Conservation (phyloP, 2,113 vertebrate genomes). For the Fulmarus glacialis region DNA sequence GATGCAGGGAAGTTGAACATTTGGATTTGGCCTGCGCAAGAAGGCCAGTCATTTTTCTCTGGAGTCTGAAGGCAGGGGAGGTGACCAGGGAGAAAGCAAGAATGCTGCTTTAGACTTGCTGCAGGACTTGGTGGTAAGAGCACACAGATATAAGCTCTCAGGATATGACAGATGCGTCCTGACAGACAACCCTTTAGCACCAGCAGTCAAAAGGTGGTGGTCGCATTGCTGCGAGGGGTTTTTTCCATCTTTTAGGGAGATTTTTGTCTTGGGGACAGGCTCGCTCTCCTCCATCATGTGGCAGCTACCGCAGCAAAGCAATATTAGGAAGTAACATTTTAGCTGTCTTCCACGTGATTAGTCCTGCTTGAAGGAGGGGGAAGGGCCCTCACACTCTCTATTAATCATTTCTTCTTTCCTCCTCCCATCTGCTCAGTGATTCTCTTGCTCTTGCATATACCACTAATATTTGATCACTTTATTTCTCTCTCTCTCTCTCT, state of each 20-base stretch:
- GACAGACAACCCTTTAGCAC: neutral
- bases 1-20: neutral
- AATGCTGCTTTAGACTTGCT: neutral
- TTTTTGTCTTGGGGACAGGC: neutral
- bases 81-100: neutral
- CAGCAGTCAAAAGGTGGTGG: neutral
- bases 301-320: neutral
- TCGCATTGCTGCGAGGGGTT: neutral
- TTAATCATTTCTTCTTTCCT: conserved; percentile 63
- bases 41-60: neutral
- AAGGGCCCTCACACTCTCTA: conserved; percentile 44
- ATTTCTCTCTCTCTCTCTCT: neutral
- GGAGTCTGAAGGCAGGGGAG: neutral
- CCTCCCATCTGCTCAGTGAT: conserved; percentile 55
- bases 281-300: neutral
- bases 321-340: conserved; percentile 58
- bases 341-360: conserved; percentile 54
- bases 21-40: rapidly evolving
- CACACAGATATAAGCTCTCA: neutral
- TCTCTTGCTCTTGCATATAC: neutral
- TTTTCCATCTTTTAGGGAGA: neutral
- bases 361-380: conserved; percentile 37
- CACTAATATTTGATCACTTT: conserved; percentile 9
- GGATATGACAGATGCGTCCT: neutral
- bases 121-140: neutral